A percentile compares a stretch with the other conserved stretches of the same genome.
phyloP scores from a whole-genome alignment of 2,797 vertebrate species.

The Spinus pinus region DNA sequence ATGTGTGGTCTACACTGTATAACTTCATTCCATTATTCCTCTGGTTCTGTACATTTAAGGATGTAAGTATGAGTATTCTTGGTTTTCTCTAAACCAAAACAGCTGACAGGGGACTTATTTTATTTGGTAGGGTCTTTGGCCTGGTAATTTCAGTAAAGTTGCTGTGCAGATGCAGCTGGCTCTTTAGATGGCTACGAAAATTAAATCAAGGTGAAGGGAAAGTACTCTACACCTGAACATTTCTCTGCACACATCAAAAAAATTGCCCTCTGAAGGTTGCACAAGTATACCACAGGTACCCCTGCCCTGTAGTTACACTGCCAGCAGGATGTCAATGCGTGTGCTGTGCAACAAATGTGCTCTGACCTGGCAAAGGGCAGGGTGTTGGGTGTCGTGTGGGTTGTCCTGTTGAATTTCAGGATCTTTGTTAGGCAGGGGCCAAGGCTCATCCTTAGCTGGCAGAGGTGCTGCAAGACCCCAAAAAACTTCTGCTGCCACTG shows the following conservation, averaged over 20 bases:
- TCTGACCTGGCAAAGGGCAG: not conserved
- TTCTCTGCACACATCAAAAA: not conserved
- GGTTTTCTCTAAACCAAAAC: slow-evolving; percentile 38
- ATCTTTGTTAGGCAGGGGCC: not conserved
- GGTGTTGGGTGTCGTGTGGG: rapidly evolving
- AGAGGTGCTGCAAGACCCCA: not conserved
- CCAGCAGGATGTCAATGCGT: not conserved
- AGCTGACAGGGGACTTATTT: slow-evolving; percentile 22
- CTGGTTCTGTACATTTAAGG: not conserved
- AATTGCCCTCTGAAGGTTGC: not conserved
- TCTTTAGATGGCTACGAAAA: not conserved
- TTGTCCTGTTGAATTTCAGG: not conserved
- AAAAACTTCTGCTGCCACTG: not conserved
- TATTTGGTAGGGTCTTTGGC: slow-evolving; percentile 35
- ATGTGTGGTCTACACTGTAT: not conserved
- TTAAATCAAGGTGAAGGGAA: not conserved
- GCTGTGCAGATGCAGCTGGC: not conserved
- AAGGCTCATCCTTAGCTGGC: not conserved
- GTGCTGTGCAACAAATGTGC: not conserved
- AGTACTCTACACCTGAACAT: not conserved
- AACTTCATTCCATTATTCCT: slow-evolving; percentile 29
- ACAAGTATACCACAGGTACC: not conserved
- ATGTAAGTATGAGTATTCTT: not conserved
- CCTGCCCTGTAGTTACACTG: not conserved
- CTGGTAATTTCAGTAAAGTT: slow-evolving; percentile 40